These are phyloP conservation scores for Gallinago paraguaiae DNA, from an alignment of 2,113 vertebrate genomes.

Conservation along the genomic window DNA sequence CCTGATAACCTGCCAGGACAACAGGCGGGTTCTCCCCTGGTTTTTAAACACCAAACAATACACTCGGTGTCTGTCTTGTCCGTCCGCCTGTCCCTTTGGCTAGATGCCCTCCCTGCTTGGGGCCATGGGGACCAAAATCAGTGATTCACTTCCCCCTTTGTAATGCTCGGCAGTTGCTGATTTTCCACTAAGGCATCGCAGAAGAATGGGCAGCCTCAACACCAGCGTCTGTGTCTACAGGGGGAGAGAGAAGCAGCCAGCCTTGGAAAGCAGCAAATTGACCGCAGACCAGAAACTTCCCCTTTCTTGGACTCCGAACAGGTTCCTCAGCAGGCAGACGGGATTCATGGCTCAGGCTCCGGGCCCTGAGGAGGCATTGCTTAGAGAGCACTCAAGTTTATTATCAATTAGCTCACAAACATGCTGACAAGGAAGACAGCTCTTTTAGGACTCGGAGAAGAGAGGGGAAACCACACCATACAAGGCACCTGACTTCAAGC, in stretches of 20 bases:
- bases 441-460: neutral
- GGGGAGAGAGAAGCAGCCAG: conserved; percentile 45
- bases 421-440: conserved; percentile 39
- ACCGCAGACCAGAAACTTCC: conserved; percentile 55
- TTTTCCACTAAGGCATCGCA: conserved; percentile 68
- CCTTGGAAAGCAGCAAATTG: conserved; percentile 59
- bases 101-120: neutral
- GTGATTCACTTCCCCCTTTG: conserved; percentile 67
- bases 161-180: conserved; percentile 47
- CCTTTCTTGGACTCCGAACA: conserved; percentile 22
- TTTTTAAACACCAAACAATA: conserved; percentile 16
- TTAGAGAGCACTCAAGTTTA: conserved; percentile 21
- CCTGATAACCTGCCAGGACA: conserved; percentile 48
- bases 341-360: neutral
- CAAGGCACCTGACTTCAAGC: conserved; percentile 48
- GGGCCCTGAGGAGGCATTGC: neutral
- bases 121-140: conserved; percentile 34
- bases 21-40: neutral
- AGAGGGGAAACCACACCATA: neutral
- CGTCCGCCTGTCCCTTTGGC: conserved; percentile 25
- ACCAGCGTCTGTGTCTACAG: conserved; percentile 18
- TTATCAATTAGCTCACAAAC: conserved; percentile 47
- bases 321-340: conserved; percentile 48
- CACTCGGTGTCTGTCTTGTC: conserved; percentile 12
- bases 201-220: conserved; percentile 58